Base-by-base conservation (phyloP, 92 coral and sea anemone species). In the Zoanthus gigantus region DNA sequence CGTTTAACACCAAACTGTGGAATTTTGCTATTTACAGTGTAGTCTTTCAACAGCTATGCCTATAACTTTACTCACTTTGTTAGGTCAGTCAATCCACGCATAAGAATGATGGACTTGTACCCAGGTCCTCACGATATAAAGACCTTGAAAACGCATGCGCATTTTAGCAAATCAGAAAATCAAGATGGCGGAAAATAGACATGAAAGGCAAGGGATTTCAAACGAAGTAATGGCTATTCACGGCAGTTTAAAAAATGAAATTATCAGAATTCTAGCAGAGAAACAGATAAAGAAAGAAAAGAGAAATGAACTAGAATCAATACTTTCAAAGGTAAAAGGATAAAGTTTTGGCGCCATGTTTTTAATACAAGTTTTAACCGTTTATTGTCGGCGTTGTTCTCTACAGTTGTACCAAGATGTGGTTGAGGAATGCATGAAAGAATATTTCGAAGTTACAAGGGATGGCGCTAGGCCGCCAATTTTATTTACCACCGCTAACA, bases 171-270 rank as follows among this genome's bases (percentile, higher is more conserved):
- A 91, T 92, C 94, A 93, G 94, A 92, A 92, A 95, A 89, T 94
- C 86, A 78, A 96, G 84, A 97, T 97, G 99, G 99, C 99, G 98
- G 99, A 94, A 37, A 23, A 76, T 65, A 92, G 76, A 28, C 77
- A 76, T 53, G 92, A 76, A 65, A 45, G 50, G 61, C 88, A 91
- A 58, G 91, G 91, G 45, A 92, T 83, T 72, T 78, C 87, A 65
- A 81, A 81, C 71, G 78, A 78, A 32, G 90, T 94, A 73, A 63
- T 28, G 6, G 84, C 75, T 78, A 91, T 95, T 28, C 99, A 94
- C 77, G 79, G 91, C 74, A 91, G 92, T 74, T 78, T 95, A 18
- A 91, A 93, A 86, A 88, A 79, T 83, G 92, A 91, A 66, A 87
- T 97, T 28, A 76, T 87, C 44, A 74, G 88, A 86, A 95, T 93